These are phyloP conservation scores for Carcharodon carcharias DNA, from an alignment of 2,797 vertebrate species.

Conservation along the genomic window DNA sequence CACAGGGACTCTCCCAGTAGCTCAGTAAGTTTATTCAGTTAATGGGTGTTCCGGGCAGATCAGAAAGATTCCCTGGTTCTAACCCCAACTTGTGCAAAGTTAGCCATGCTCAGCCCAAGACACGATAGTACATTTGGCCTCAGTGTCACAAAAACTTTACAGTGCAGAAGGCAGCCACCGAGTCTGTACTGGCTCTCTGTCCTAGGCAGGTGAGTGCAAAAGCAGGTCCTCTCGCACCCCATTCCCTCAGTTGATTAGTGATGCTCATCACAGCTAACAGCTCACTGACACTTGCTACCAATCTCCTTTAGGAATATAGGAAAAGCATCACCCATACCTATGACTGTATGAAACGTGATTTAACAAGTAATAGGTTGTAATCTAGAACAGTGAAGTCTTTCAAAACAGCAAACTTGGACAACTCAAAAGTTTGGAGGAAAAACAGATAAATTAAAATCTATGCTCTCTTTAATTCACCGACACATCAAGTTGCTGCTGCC, in stretches of 20 bases:
- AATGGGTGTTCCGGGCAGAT: neutral
- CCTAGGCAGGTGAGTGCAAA: neutral
- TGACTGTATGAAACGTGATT: neutral
- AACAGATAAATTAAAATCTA: neutral
- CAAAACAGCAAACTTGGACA: neutral
- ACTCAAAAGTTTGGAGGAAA: neutral
- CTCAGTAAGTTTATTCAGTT: neutral
- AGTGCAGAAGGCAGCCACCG: too few relatives aligned
- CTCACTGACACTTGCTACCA: neutral
- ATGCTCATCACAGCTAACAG: neutral
- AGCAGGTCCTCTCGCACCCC: neutral
- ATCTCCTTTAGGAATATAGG: neutral
- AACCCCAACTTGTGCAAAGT: neutral
- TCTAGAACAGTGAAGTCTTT: neutral
- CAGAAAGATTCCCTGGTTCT: neutral
- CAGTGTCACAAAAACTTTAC: neutral
- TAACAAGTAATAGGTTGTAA: neutral
- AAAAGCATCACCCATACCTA: neutral
- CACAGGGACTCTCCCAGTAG: neutral
- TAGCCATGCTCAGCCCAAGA: neutral
- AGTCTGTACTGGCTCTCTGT: too few relatives aligned
- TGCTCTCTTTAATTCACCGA: neutral
- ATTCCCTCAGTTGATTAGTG: neutral
- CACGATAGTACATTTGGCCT: neutral
- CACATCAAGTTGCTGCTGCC: neutral